Percentiles rank a stretch among this genome's conserved stretches.
These are phyloP conservation scores for Epinephelus coioides DNA, from an alignment of 2,797 vertebrate species.

Conservation along the genomic window DNA sequence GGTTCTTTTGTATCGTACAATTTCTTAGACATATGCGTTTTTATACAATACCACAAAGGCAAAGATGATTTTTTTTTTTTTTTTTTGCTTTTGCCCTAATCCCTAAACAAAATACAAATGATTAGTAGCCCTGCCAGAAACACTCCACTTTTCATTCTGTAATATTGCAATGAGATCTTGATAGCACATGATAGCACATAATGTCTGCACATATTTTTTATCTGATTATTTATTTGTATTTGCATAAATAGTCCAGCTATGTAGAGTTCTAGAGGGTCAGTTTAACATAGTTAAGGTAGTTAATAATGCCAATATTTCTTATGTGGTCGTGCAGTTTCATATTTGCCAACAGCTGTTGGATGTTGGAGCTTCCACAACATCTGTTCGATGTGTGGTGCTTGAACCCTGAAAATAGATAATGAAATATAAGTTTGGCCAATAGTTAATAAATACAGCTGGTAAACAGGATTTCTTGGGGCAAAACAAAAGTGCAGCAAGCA, in stretches of 20 bases:
- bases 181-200: neutral
- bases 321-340: neutral
- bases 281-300: neutral
- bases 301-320: neutral
- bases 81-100: conserved; percentile 33
- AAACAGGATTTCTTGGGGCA: neutral
- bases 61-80: conserved; percentile 41
- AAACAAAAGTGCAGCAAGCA: conserved; percentile 11
- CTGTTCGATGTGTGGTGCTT: conserved; percentile 3
- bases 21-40: conserved; percentile 64
- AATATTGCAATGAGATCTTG: conserved; percentile 8
- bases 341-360: conserved; percentile 7
- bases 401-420: conserved; percentile 14
- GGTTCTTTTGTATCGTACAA: conserved; percentile 73
- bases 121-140: conserved; percentile 5
- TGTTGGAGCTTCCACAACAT: neutral
- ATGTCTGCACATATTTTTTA: conserved; percentile 12
- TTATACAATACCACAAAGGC: conserved; percentile 67
- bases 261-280: neutral
- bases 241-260: neutral
- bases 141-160: conserved; percentile 1
- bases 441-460: conserved; percentile 6
- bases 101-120: conserved; percentile 30
- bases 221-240: conserved; percentile 4
- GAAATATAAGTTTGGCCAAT: conserved; percentile 8